A percentile compares a stretch with the other conserved stretches of the same genome.
These are phyloP conservation scores for Ophiodon elongatus DNA, from an alignment of 2,113 vertebrate genomes.

Conservation along the genomic window DNA sequence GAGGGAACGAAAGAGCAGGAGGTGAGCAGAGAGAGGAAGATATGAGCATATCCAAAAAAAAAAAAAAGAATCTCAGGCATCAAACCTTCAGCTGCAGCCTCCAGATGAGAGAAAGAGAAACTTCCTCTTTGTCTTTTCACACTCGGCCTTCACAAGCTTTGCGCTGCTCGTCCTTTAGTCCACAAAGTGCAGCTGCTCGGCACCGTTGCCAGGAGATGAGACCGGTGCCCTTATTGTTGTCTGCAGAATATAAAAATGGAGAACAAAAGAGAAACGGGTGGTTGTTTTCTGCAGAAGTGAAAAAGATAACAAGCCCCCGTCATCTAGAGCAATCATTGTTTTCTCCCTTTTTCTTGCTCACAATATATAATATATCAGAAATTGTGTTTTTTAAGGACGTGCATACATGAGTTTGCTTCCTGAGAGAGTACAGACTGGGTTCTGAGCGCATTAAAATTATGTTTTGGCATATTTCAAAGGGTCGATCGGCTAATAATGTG, in stretches of 20 bases:
- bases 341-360: neutral
- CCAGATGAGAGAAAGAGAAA: neutral
- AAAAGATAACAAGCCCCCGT: neutral
- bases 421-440: no score
- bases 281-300: neutral
- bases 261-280: neutral
- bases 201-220: no score
- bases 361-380: neutral
- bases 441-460: no score
- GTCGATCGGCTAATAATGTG: no score
- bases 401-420: neutral
- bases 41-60: neutral
- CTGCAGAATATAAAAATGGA: neutral
- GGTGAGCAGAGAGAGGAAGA: constrained; percentile 35
- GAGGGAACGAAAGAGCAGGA: constrained; percentile 4
- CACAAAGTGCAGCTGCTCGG: no score
- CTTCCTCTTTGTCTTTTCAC: neutral
- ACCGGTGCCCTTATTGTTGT: no score
- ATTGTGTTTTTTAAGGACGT: neutral
- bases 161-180: no score
- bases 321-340: neutral
- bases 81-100: neutral
- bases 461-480: no score
- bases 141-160: no score
- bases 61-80: neutral